Conservation (phyloP, 1,140 invertebrate genomes). For the Probaryconus sp. region DNA sequence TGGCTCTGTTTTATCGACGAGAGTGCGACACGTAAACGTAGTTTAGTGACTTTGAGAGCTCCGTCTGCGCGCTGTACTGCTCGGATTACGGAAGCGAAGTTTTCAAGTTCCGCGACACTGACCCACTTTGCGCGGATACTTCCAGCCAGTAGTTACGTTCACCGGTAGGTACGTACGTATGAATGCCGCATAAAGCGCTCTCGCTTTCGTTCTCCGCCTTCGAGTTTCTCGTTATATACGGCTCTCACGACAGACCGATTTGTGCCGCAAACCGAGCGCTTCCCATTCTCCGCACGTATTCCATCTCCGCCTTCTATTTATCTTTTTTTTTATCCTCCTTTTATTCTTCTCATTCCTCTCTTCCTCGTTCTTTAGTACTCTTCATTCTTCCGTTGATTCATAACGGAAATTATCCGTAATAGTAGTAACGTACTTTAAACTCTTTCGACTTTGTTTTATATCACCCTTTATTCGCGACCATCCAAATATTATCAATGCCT, state of each 20-base stretch:
- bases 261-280: slow-evolving; percentile 26
- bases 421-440: no score
- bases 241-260: slow-evolving; percentile 10
- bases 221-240: slow-evolving; percentile 58
- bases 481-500: slow-evolving; percentile 9
- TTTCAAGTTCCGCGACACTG: slow-evolving; percentile 79
- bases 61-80: slow-evolving; percentile 56
- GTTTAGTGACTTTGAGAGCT: slow-evolving; percentile 61
- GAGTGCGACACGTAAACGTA: slow-evolving; percentile 46
- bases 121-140: slow-evolving; percentile 76
- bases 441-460: slow-evolving; percentile 35
- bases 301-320: slow-evolving; percentile 37
- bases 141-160: slow-evolving; percentile 72
- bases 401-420: slow-evolving; percentile 30
- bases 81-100: slow-evolving; percentile 78
- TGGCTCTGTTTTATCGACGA: slow-evolving; percentile 54
- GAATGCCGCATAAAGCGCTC: slow-evolving; percentile 72
- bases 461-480: slow-evolving; percentile 11
- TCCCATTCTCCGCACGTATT: slow-evolving; percentile 56
- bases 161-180: slow-evolving; percentile 68
- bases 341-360: neutral
- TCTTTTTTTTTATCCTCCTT: slow-evolving; percentile 37
- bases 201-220: slow-evolving; percentile 68
- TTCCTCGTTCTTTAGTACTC: neutral
- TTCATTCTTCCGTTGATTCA: slow-evolving; percentile 58